These are phyloP conservation scores for Chaenodraco wilsoni DNA, from an alignment of 2,797 vertebrate species.

Conservation along the genomic window DNA sequence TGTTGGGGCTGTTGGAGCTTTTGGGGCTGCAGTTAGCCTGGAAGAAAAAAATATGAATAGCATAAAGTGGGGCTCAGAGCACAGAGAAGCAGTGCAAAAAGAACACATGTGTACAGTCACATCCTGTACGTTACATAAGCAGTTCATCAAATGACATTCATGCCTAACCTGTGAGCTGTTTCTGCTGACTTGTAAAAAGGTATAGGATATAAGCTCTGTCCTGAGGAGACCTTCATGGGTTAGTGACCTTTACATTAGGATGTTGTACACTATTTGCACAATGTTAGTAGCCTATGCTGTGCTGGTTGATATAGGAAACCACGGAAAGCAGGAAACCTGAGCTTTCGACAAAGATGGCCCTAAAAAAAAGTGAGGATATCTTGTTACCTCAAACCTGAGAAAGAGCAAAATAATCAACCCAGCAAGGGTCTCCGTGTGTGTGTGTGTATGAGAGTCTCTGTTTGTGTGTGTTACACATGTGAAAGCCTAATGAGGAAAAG, in stretches of 20 bases:
- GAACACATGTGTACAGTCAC: conserved; percentile 3
- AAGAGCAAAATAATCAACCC: conserved; percentile 24
- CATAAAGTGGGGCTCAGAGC: neutral
- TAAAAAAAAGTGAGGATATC: conserved; percentile 17
- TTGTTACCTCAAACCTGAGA: conserved; percentile 32
- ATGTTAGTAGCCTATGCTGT: neutral
- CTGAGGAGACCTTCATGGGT: neutral
- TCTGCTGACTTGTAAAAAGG: neutral
- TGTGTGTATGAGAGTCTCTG: conserved; percentile 11
- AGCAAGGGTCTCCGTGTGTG: conserved; percentile 23
- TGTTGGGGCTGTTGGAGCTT: too few relatives aligned
- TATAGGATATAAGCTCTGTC: neutral
- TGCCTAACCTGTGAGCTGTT: conserved; percentile 1
- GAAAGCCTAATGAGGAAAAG: conserved; percentile 58
- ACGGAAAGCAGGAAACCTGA: conserved; percentile 29
- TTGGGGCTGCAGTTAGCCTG: conserved; percentile 88
- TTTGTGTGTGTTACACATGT: conserved; percentile 17
- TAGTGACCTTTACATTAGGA: conserved; percentile 33
- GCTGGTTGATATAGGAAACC: conserved; percentile 33
- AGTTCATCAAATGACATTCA: conserved; percentile 7
- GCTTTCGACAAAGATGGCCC: conserved; percentile 3
- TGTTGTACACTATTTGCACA: conserved; percentile 5
- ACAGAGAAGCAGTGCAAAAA: neutral
- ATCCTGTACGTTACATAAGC: neutral
- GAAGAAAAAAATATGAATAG: neutral